Base-by-base conservation (phyloP, 2,797 vertebrate genomes). In the Tenualosa ilisha region DNA sequence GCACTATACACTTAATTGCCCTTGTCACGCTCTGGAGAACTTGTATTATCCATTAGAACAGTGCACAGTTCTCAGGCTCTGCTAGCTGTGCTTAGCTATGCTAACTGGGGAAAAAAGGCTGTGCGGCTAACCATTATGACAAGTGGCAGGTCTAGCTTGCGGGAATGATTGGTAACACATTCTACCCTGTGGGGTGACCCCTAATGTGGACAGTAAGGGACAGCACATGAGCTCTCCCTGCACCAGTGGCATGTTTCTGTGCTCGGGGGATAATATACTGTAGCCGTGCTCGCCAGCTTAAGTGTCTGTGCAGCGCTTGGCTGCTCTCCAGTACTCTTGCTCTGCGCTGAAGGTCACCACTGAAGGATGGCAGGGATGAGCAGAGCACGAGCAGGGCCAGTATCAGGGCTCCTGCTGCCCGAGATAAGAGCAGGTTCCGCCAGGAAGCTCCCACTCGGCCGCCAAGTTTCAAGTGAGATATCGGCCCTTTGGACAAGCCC, bases 381-480 rank as follows among this genome's bases (percentile, higher is more conserved):
- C 82, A 86, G 83, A 88, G 84, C 84, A 86, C 81, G 54, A 72
- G 81, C 82, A 22, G 37, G 72, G 5, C 37, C 79, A 51, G 82
- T 86, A 88, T 89, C 87, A 85, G 84, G 37, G 54, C 85, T 85
- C 85, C 89, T 89, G 88, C 87, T 87, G 59, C 63, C 79, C 84
- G 82, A 84, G 88, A 90, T 90, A 91, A 91, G 88, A 84, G 46
- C 79, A 72, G 75, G n/a, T 82, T 83, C 85, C 79, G 50, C 37
- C 24, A 59, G 53, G 53, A 53, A 85, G 56, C 83, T 79, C 40
- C 37, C 4, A 12, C 31, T 26, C 68, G 6, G 13, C 12, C 26
- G 26, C 26, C 84, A 82, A 81, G 79, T 82, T 82, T 85, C 88
- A 86, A 85, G 88, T 86, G 68, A 75, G 68, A 75, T 75, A 75